Evolutionary conservation across 2,888 invertebrate species (phyloP), one percentile per base, ranked within the genome.

Genomic region (Bombyx huttoni): DNA sequence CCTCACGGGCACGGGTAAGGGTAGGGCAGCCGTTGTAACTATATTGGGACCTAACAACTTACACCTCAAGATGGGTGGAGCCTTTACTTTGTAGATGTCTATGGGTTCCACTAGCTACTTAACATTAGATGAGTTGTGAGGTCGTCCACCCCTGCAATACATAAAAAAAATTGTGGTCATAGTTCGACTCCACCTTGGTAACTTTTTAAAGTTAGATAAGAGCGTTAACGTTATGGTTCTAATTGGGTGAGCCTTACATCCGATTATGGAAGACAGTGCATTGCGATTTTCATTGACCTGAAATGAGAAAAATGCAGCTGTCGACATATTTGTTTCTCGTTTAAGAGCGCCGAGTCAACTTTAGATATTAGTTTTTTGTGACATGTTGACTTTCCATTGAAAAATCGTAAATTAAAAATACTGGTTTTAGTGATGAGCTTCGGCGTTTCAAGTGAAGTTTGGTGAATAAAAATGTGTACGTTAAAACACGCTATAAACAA

Each of bases 261-360:
- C 64, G 58, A 53, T 63, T 72, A 76, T 67, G 76, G 76, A 60
- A 63, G 64, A 67, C 62, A 60, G 62, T 64, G 58, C 59, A 56
- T 55, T 52, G 67, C 71, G 77, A 76, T 82, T 81, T 85, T 81
- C 80, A 84, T 84, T 84, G 81, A 79, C 81, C 78, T 79, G 71
- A 75, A 82, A 81, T 79, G 76, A 77, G 73, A 82, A 80, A 80
- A 81, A 83, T 82, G 80, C 71, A 63, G 72, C 58, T 64, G 59
- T 59, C 62, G 61, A 58, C 63, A 59, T 66, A 65, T 70, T 71
- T 65, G 63, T 67, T 66, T 62, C 64, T 62, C 54, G 58, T 56
- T 59, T 54, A 55, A 49, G 48, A 53, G 51, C 52, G 50, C 50
- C 51, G 53, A 55, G 57, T 52, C 49, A 51, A 51, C 52, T 57